Base-by-base conservation (phyloP, 2,113 vertebrate genomes). In the Etia nguti region DNA sequence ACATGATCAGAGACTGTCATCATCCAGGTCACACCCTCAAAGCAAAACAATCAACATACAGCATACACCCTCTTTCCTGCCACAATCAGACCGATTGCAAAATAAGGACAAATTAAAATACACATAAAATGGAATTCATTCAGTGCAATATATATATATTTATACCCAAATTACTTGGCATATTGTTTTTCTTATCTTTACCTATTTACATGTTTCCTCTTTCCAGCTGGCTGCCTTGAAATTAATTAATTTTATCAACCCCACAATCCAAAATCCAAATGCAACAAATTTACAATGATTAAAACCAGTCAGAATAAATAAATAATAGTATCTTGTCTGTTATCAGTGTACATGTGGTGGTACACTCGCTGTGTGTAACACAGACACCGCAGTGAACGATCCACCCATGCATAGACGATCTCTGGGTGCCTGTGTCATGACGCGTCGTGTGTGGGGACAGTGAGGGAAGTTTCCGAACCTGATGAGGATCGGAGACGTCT, bases 401-500 rank as follows among this genome's bases (percentile, higher is more conserved):
- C 22, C 0, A 6, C 1, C 1, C 10, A 0, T 0, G 7, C 0
- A 75, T 75, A 91, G 83, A 93, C 92, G 91, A 93, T 95, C 94
- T 93, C 57, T 15, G 90, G 6, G 12, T 11, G 3, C 1, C 10
- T 20, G 11, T 18, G 88, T 89, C 83, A 91, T 92, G 94, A 94
- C 94, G 93, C 91, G 90, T 93, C 91, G 62, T 16, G 36, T 4
- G n/a, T 6, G 8, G 16, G 8, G 18, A 18, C 65, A 52, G 50
- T 36, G 86, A 89, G 82, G 80, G 89, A 93, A 94, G 94, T 94
- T 93, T 90, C 43, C 7, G 24, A 68, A 73, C 22, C 73, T 11
- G 10, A n/a, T n/a, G n/a, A n/a, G n/a, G n/a, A n/a, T n/a, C n/a
- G n/a, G n/a, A 90, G 20, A 34, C 22, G n/a, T 80, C 10, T 70